phyloP scores from a whole-genome alignment of 2,797 vertebrate species.

The Sandelia bainsii region DNA sequence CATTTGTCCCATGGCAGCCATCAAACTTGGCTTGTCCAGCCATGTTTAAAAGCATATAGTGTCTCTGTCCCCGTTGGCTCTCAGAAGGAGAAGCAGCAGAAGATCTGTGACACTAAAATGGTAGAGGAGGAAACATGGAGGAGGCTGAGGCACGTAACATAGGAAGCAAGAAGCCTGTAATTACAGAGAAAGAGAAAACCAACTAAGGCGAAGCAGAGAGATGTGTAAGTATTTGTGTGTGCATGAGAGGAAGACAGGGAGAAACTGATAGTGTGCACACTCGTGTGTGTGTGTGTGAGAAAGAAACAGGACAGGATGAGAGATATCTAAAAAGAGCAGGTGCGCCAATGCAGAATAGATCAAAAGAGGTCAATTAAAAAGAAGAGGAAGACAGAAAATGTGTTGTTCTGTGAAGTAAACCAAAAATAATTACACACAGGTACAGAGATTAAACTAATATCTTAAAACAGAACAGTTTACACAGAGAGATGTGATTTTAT shows the following conservation, averaged over 20 bases:
- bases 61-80: constrained; percentile 32
- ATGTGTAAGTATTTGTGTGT: constrained; percentile 42
- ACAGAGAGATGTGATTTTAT: constrained; percentile 5
- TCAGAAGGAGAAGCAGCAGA: constrained; percentile 38
- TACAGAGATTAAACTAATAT: constrained; percentile 55
- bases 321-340: constrained; percentile 64
- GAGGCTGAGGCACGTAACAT: constrained; percentile 57
- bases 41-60: constrained; percentile 47
- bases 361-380: constrained; percentile 60
- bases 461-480: constrained; percentile 9
- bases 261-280: constrained; percentile 19
- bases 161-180: constrained; percentile 72
- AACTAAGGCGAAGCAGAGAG: constrained; percentile 46
- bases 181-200: constrained; percentile 69
- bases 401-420: constrained; percentile 45
- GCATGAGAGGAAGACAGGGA: neutral
- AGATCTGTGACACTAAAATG: constrained; percentile 69
- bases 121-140: constrained; percentile 59
- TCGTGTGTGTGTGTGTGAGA: constrained; percentile 6
- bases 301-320: constrained; percentile 38
- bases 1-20: constrained; percentile 44
- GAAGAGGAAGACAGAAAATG: constrained; percentile 48
- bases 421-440: constrained; percentile 51
- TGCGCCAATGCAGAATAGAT: constrained; percentile 61
- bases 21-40: constrained; percentile 43